Base-by-base conservation (phyloP, 2,113 vertebrate species). In the Cyanocitta stelleri region DNA sequence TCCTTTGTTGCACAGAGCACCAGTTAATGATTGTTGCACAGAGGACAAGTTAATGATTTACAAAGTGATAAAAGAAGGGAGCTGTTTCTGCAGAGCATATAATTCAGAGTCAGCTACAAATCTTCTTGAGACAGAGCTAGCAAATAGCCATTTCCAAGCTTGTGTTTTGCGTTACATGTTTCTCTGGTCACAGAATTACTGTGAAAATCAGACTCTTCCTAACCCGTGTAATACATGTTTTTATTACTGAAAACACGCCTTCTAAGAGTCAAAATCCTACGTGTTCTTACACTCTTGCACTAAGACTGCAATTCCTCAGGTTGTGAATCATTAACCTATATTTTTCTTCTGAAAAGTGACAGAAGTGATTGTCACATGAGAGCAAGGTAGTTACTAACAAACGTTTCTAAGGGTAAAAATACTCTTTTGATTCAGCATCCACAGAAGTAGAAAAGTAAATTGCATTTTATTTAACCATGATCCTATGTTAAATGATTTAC, bases 11-110 rank as follows among this genome's bases (percentile, higher is more conserved):
- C 67, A 71, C 35, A 32, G 85, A 87, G 79, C 92, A 95, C 39
- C 39, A 41, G 39, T 41, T 41, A 41, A 41, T 41, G 39, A 41
- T 41, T 41, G 39, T 41, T 41, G 39, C 39, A 41, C 39, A 41
- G 13, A 82, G 91, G 86, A 68, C 52, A 49, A 95, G 96, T 97
- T 97, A 97, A 97, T 98, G 85, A 97, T 98, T 98, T 96, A 88
- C 93, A 91, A 96, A 97, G 91, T 93, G 92, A 93, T 97, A 95
- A 56, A 93, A 90, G 95, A 95, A 78, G 46, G 63, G 71, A 71
- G 44, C 82, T 88, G 49, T 96, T 97, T 95, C 95, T 94, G 69
- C 94, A 95, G 75, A 95, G 78, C 83, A 20, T 84, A 84, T 96
- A 95, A 96, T 95, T 97, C 90, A 85, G 90, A 89, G 69, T 76